Evolutionary conservation across 2,888 invertebrate species (phyloP), one percentile per base, ranked within the genome.

Genomic region (Parascotia fuliginaria): DNA sequence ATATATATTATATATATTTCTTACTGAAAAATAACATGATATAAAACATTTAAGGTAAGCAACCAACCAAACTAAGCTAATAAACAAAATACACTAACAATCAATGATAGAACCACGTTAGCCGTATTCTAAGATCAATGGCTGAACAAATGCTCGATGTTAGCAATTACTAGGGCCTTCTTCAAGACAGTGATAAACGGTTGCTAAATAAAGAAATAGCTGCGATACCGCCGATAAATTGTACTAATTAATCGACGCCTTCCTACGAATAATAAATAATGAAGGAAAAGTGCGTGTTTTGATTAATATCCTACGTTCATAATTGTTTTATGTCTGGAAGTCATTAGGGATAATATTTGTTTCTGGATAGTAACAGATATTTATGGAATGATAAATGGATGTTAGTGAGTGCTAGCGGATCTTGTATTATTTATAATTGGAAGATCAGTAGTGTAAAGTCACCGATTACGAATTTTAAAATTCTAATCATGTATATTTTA

Each of bases 161-260:
- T 52, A 50, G 55, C 60, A 58, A 65, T 68, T 51, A 57, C 69
- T 43, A 37, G 36, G 47, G 46, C 49, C 63, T 24, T 47, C 52
- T 43, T 46, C 42, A 29, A 39, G 75, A 73, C 72, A 54, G 55
- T 73, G 76, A 78, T 57, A 74, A 76, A 78, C 65, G 77, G 70
- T 44, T 48, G 43, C 65, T 65, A 73, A 70, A 74, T 66, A 77
- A 77, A 73, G 65, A 70, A 69, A 71, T 59, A 61, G 55, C 62
- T 55, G 55, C 60, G 58, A 63, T 65, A 54, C 44, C 57, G 43
- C 55, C 74, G 48, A 72, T 69, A 65, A 49, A 64, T 64, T 55
- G 44, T 42, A 28, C 60, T 70, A 58, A 69, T 62, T 66, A 62
- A 58, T 62, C 27, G 31, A 7, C 32, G 37, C 53, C 49, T 28